Evolutionary conservation across 2,113 vertebrate species (phyloP), one percentile per base, ranked within the genome.

Genomic region (Poeciliopsis prolifica): DNA sequence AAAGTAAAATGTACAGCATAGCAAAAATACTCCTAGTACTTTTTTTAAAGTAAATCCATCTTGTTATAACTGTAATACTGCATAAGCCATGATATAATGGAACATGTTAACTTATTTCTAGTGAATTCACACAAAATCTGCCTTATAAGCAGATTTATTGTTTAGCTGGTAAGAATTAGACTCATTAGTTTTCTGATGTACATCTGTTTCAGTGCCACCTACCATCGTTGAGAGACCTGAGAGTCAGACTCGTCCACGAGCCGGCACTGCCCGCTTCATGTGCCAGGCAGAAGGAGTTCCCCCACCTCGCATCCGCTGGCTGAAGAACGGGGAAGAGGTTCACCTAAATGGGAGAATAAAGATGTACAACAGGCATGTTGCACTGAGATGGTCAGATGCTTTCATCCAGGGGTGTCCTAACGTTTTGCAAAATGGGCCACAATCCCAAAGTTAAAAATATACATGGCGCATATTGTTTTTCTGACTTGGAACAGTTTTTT

Each of bases 281-380:
- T 99, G 98, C 88, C 97, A 96, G 85, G 96, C 97, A 1, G 96
- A 97, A 87, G 98, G 98, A 70, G 94, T 96, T 48, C 97, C 98
- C 2, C 61, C 80, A 1, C 98, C 98, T 28, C 96, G 88, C 89
- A 96, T 99, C 86, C 96, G 92, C 11, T 99, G 98, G 98, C 88
- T 99, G 68, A 99, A 98, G 92, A 99, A 99, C 9, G 98, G 97
- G 61, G 93, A 96, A 79, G 92, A 93, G 75, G 94, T 99, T 76
- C 96, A 96, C 82, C 95, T 98, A 77, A 99, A 99, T 69, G 98
- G 98, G 6, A 96, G 98, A 88, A 97, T 98, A 83, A 99, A 99
- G 93, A 96, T 97, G 96, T 99, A 99, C 90, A 98, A 95, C 95
- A 98, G 97, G 98, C 99, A 89, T 10, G 48, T 12, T 65, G 5